Evolutionary conservation across 2,888 invertebrate genomes (phyloP).

Genomic region (Xylocampa areola): DNA sequence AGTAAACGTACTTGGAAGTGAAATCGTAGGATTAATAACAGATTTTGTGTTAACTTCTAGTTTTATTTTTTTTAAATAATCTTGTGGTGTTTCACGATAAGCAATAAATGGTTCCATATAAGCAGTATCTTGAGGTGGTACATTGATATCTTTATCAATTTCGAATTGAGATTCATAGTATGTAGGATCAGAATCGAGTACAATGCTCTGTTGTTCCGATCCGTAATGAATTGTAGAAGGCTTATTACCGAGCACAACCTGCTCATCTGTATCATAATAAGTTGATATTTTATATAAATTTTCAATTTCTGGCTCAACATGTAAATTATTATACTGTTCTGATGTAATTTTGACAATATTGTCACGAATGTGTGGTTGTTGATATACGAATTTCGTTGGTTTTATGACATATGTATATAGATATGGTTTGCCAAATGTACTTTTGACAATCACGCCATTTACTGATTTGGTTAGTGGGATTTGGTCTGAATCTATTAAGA

Average conservation of each 20-base stretch:
- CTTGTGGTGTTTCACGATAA: too few relatives aligned
- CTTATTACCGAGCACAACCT: background rate
- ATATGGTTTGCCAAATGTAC: conserved; percentile 6
- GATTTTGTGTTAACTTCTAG: background rate
- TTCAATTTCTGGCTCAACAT: background rate
- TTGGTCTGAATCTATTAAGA: background rate
- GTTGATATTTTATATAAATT: background rate
- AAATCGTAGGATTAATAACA: background rate
- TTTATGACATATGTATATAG: conserved; percentile 26
- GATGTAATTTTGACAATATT: conserved; percentile 1
- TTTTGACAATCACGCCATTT: conserved; percentile 2
- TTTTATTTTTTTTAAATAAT: background rate
- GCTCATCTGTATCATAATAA: background rate
- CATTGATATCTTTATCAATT: background rate
- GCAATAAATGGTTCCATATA: background rate
- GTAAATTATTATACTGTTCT: background rate
- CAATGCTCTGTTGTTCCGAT: background rate
- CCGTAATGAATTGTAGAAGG: background rate
- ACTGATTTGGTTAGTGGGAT: background rate
- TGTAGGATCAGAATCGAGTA: background rate
- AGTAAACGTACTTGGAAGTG: background rate
- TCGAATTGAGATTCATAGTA: background rate
- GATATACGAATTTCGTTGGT: conserved; percentile 5
- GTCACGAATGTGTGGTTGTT: background rate
- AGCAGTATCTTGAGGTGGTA: background rate